Evolutionary conservation across 2,888 invertebrate genomes (phyloP).

Genomic region (Deroplatys truncata): DNA sequence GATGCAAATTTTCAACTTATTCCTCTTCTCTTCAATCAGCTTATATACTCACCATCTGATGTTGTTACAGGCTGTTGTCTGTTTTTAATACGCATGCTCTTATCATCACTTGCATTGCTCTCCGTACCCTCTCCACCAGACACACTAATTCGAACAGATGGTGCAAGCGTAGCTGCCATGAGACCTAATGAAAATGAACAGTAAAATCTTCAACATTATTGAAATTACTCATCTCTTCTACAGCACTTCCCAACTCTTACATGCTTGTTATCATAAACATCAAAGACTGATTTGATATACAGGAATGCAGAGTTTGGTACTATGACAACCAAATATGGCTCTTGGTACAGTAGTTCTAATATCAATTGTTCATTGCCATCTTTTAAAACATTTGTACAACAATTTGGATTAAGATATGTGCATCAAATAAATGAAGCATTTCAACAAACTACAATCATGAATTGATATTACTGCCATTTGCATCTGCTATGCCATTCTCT

Average conservation of each 20-base stretch:
- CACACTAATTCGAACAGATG: constrained; percentile 49
- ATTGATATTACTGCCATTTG: neutral
- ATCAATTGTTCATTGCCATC: neutral
- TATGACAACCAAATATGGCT: neutral
- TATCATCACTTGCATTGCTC: constrained; percentile 26
- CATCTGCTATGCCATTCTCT: neutral
- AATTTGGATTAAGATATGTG: neutral
- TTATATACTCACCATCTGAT: neutral
- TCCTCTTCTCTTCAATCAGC: neutral
- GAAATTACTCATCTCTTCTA: neutral
- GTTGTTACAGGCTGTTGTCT: constrained; percentile 5
- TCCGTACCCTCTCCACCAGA: constrained; percentile 38
- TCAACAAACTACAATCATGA: neutral
- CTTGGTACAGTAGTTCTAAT: neutral
- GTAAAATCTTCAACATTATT: neutral
- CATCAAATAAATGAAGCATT: neutral
- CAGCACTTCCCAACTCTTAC: neutral
- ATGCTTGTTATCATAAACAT: neutral
- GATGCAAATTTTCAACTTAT: neutral
- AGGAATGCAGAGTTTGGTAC: neutral
- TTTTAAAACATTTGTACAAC: neutral
- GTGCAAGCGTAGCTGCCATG: constrained; percentile 39
- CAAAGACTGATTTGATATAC: neutral
- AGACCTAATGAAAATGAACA: constrained; percentile 31
- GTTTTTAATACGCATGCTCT: constrained; percentile 20